phyloP scores from a whole-genome alignment of 53 echinoderm and acorn worm species.

The Antedon mediterranea region DNA sequence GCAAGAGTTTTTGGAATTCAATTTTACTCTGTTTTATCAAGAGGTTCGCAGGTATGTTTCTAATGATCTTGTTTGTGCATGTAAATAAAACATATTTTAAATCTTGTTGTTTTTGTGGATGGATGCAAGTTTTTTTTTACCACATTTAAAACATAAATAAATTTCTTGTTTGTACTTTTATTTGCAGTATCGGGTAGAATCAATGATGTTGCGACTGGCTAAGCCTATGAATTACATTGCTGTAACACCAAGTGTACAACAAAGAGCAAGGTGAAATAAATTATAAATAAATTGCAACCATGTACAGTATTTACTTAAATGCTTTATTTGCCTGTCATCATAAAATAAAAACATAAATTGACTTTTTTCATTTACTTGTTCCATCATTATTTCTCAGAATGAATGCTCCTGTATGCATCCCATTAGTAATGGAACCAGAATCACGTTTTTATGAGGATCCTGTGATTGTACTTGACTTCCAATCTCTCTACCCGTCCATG shows the following conservation, averaged over 20 bases:
- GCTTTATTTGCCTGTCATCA: too few species aligned
- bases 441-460: constrained; percentile 84
- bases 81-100: too few species aligned
- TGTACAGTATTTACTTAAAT: too few species aligned
- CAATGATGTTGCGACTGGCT: constrained; percentile 88
- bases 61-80: too few species aligned
- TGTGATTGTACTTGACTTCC: constrained; percentile 87
- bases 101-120: too few species aligned
- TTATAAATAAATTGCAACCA: too few species aligned
- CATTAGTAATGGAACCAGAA: constrained; percentile 90
- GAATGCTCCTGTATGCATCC: constrained; percentile 83
- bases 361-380: too few species aligned
- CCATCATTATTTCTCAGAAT: constrained; percentile 19
- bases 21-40: constrained; percentile 84
- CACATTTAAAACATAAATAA: too few species aligned
- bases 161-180: neutral
- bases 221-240: constrained; percentile 85
- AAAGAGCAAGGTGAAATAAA: constrained; percentile 45
- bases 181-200: constrained; percentile 83
- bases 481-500: constrained; percentile 94
- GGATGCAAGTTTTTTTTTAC: too few species aligned
- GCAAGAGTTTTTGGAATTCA: constrained; percentile 90
- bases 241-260: constrained; percentile 77
- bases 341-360: too few species aligned
- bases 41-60: constrained; percentile 84